A percentile compares a stretch with the other conserved stretches of the same genome.
Evolutionary conservation across 2,797 vertebrate species (phyloP).

Genomic region (Danio tinwini): DNA sequence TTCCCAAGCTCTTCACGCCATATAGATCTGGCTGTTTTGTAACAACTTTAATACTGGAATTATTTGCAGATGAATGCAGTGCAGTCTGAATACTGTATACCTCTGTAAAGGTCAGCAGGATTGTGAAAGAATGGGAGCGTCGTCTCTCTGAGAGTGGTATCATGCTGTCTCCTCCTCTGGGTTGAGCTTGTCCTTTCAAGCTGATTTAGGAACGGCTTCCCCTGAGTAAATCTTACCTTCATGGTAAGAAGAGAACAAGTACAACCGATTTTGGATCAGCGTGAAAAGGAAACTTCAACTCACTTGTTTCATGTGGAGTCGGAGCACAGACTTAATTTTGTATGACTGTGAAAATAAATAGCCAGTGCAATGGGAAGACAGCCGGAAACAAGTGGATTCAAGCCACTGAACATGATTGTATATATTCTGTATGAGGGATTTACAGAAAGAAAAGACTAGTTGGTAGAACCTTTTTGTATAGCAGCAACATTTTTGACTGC

Average conservation of each 20-base stretch:
- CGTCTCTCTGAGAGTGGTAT: slow-evolving; percentile 18
- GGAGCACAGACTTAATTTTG: not conserved
- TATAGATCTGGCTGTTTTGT: slow-evolving; percentile 9
- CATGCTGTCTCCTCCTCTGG: slow-evolving; percentile 36
- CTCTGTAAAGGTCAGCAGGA: slow-evolving; percentile 46
- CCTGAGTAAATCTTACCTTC: slow-evolving; percentile 36
- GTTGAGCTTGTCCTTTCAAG: slow-evolving; percentile 43
- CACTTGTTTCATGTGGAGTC: slow-evolving; percentile 2
- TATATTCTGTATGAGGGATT: too few relatives aligned
- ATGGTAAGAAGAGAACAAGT: slow-evolving; percentile 27
- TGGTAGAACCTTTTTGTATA: too few relatives aligned
- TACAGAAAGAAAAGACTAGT: too few relatives aligned
- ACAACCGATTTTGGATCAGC: slow-evolving; percentile 39
- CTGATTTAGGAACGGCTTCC: slow-evolving; percentile 36
- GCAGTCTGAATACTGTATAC: slow-evolving; percentile 27
- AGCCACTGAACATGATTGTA: not conserved
- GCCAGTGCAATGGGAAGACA: not conserved
- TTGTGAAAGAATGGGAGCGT: slow-evolving; percentile 29
- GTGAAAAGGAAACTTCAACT: not conserved
- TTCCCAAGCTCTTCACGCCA: slow-evolving; percentile 17
- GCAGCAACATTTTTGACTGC: too few relatives aligned
- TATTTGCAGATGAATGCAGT: slow-evolving; percentile 36
- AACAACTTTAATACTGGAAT: not conserved
- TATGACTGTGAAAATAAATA: slow-evolving; percentile 13
- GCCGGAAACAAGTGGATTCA: not conserved